Conservation (phyloP, 1,140 invertebrate species). For the Drosophila funebris region DNA sequence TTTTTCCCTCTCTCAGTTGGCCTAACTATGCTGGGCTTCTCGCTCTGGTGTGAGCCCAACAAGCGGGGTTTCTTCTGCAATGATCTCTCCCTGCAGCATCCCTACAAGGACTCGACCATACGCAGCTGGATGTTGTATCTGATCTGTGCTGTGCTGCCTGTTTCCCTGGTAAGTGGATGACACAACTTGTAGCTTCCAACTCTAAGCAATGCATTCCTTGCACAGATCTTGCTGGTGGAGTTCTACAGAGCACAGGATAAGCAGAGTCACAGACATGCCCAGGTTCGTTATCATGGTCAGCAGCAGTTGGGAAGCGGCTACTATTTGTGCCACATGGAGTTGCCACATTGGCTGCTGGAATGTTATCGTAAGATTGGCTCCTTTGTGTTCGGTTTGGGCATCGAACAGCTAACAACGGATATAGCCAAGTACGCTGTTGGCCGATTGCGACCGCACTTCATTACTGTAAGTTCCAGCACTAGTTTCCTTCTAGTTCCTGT, state of each 20-base stretch:
- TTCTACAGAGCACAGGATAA: constrained; percentile 67
- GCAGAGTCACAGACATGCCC: neutral
- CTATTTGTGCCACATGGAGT: constrained; percentile 85
- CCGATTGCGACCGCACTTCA: constrained; percentile 95
- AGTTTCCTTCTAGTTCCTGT: neutral
- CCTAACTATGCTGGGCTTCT: constrained; percentile 88
- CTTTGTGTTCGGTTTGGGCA: constrained; percentile 92
- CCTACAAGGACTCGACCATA: constrained; percentile 91
- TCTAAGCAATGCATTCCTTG: neutral
- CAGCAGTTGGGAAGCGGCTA: constrained; percentile 49
- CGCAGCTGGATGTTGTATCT: constrained; percentile 91
- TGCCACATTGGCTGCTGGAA: constrained; percentile 89
- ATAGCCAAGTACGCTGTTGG: constrained; percentile 96
- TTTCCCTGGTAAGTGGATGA: constrained; percentile 87
- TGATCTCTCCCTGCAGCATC: constrained; percentile 95
- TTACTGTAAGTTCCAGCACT: constrained; percentile 85
- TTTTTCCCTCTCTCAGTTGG: constrained; percentile 87
- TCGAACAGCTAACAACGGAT: constrained; percentile 93
- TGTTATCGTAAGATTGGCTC: constrained; percentile 89
- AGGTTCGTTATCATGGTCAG: constrained; percentile 41
- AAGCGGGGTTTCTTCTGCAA: constrained; percentile 97
- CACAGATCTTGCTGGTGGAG: constrained; percentile 68
- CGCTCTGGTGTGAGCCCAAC: constrained; percentile 90
- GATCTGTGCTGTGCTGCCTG: constrained; percentile 89
- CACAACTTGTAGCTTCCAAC: too few relatives aligned